Percentiles rank a stretch among this genome's conserved stretches.
These are phyloP conservation scores for Pangasius krempfi DNA, from an alignment of 2,797 vertebrate genomes.

Conservation along the genomic window DNA sequence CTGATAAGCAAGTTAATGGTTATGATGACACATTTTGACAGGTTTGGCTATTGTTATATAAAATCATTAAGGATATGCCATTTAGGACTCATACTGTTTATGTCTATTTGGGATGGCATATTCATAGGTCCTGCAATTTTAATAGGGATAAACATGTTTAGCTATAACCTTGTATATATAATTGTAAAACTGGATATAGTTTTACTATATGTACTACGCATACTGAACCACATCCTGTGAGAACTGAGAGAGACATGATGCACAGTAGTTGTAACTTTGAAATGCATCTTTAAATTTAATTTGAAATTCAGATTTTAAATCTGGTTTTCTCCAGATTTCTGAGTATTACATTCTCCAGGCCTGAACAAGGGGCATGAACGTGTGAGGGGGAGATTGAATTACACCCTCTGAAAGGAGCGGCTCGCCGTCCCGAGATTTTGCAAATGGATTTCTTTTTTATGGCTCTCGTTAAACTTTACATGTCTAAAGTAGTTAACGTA, in stretches of 20 bases:
- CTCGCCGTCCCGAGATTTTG: conserved; percentile 51
- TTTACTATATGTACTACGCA: neutral
- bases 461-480: conserved; percentile 71
- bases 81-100: neutral
- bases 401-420: conserved; percentile 52
- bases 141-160: neutral
- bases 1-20: neutral
- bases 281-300: conserved; percentile 11
- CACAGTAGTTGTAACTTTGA: conserved; percentile 10
- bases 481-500: conserved; percentile 73
- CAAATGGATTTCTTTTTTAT: conserved; percentile 71
- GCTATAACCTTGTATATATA: neutral
- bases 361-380: conserved; percentile 39
- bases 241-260: neutral
- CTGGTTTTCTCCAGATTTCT: conserved; percentile 30
- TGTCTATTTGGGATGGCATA: neutral
- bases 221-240: neutral
- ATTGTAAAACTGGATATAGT: neutral
- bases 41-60: neutral
- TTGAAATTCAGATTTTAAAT: conserved; percentile 39
- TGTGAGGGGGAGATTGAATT: conserved; percentile 54
- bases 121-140: neutral
- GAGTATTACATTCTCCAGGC: conserved; percentile 37
- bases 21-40: neutral
- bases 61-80: neutral